Evolutionary conservation across 1,140 invertebrate species (phyloP).

Genomic region (Calycopis cecrops): DNA sequence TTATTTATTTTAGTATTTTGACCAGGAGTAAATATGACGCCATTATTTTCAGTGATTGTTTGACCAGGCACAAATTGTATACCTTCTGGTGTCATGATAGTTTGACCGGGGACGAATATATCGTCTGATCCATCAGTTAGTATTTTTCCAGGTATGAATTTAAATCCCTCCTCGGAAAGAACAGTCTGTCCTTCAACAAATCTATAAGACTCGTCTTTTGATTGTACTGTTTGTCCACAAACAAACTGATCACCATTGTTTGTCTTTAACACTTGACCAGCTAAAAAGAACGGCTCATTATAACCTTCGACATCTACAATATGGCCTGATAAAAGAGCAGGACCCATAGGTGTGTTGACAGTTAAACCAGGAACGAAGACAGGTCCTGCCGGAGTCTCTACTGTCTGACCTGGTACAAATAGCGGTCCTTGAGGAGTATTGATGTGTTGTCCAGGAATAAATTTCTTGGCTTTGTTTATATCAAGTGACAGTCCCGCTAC

Average conservation of each 20-base stretch:
- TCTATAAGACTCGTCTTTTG: conserved; percentile 75
- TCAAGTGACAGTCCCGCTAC: conserved; percentile 80
- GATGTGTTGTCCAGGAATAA: conserved; percentile 82
- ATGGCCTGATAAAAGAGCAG: conserved; percentile 82
- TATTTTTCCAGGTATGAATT: conserved; percentile 81
- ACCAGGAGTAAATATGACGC: conserved; percentile 80
- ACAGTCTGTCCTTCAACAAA: conserved; percentile 82
- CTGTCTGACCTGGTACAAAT: conserved; percentile 84
- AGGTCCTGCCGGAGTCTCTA: conserved; percentile 80
- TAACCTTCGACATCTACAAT: conserved; percentile 77
- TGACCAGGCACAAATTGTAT: conserved; percentile 79
- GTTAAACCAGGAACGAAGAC: conserved; percentile 85
- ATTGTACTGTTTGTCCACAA: conserved; percentile 80
- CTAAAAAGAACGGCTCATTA: conserved; percentile 79
- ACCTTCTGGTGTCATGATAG: conserved; percentile 77
- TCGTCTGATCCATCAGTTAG: conserved; percentile 66
- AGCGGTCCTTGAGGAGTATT: conserved; percentile 80
- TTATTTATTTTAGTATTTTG: conserved; percentile 76
- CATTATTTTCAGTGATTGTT: conserved; percentile 74
- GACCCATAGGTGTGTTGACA: conserved; percentile 79
- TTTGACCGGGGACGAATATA: conserved; percentile 81
- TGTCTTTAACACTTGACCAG: conserved; percentile 80
- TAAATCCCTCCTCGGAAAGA: conserved; percentile 78
- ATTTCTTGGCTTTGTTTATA: conserved; percentile 79
- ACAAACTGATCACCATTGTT: conserved; percentile 78